Evolutionary conservation across 2,797 vertebrate genomes (phyloP).

Genomic region (Lemur catta): DNA sequence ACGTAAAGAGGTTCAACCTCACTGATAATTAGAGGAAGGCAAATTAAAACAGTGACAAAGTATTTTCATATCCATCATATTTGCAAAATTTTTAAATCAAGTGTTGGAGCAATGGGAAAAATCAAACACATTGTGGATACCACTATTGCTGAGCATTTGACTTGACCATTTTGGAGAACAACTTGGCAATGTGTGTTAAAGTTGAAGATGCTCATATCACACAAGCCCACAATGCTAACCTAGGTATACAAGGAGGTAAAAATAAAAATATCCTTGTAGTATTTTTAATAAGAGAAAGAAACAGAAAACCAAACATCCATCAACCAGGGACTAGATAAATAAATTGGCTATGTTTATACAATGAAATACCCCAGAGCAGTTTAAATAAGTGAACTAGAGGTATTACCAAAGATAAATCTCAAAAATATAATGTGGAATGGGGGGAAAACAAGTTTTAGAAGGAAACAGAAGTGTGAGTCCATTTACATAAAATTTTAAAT

Average conservation of each 20-base stretch:
- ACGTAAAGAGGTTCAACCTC: neutral
- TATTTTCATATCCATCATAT: neutral
- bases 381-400: neutral
- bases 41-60: constrained; percentile 5
- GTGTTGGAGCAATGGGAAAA: neutral
- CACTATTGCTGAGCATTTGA: neutral
- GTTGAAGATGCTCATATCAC: neutral
- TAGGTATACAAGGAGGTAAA: neutral
- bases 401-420: neutral
- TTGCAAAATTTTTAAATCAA: neutral
- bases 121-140: neutral
- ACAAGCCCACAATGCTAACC: neutral
- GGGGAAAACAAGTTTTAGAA: neutral
- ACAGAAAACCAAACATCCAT: neutral
- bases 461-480: neutral
- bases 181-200: neutral
- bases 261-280: neutral
- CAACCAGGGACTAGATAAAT: neutral
- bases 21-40: neutral
- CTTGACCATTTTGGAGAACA: neutral
- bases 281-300: neutral
- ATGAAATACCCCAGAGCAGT: neutral
- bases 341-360: neutral
- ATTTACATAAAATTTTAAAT: neutral
- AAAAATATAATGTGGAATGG: neutral